A percentile compares a stretch with the other conserved stretches of the same genome.
Evolutionary conservation across 2,888 invertebrate genomes (phyloP).

Genomic region (Clusia tigrina): DNA sequence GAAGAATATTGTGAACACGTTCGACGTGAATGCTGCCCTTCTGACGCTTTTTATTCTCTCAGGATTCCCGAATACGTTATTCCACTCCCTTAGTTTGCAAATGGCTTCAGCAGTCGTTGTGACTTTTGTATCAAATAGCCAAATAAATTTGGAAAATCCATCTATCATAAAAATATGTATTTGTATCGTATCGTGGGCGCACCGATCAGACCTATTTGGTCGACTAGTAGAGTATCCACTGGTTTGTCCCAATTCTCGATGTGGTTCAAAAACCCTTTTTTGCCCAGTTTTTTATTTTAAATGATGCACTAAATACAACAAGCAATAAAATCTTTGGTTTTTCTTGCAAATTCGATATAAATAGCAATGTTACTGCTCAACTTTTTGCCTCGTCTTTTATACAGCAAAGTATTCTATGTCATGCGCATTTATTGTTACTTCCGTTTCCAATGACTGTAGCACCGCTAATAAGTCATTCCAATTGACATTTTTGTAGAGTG

Average conservation of each 20-base stretch:
- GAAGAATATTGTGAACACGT: constrained; percentile 26
- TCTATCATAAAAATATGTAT: too few relatives aligned
- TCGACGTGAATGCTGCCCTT: constrained; percentile 30
- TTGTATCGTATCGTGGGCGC: constrained; percentile 37
- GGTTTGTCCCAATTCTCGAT: constrained; percentile 49
- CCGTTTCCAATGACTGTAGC: too few relatives aligned
- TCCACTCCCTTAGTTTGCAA: constrained; percentile 14
- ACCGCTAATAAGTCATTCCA: too few relatives aligned
- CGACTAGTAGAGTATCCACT: constrained; percentile 47
- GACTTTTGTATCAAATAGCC: constrained; percentile 23
- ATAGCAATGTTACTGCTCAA: constrained; percentile 28
- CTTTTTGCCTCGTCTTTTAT: constrained; percentile 26
- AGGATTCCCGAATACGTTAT: constrained; percentile 28
- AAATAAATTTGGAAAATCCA: constrained; percentile 32
- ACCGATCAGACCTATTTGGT: constrained; percentile 28
- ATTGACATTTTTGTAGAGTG: constrained; percentile 26
- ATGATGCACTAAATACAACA: constrained; percentile 36
- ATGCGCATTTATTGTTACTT: constrained; percentile 30
- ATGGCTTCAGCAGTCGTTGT: too few relatives aligned
- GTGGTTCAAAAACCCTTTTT: constrained; percentile 46
- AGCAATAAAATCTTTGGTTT: constrained; percentile 27
- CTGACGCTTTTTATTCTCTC: constrained; percentile 27
- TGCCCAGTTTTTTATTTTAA: constrained; percentile 42
- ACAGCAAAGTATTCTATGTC: constrained; percentile 26
- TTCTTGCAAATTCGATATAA: constrained; percentile 27